Evolutionary conservation across 2,888 invertebrate genomes (phyloP), one percentile per base, ranked within the genome.

Genomic region (Orthosia incerta): DNA sequence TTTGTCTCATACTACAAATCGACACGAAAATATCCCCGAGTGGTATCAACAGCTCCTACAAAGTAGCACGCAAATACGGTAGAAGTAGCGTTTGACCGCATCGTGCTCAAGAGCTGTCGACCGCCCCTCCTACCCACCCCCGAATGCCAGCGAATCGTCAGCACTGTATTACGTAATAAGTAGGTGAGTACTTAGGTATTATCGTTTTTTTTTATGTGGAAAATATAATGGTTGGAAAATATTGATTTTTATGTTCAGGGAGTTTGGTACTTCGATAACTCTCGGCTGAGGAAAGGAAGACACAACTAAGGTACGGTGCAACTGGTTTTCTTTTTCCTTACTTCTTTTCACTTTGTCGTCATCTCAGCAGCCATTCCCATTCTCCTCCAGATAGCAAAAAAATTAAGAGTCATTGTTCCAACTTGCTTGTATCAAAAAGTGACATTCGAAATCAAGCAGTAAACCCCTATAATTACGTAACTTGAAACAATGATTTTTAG

Each of bases 11-110:
- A 39, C 16, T 53, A 39, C 39, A 39, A 39, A 39, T 39, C 4
- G 15, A n/a, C n/a, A 16, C 53, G 23, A 51, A 18, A 23, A 39
- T 31, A 13, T 12, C 15, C 26, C n/a, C 0, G n/a, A 18, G 66
- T 11, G 85, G 86, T 84, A 76, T 76, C 45, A 79, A 16, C 85
- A 77, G 20, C 85, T 85, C 63, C 9, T 23, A 12, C 0, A 9
- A 50, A 53, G 31, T 67, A 12, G n/a, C 45, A 74, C 60, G 67
- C 66, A 85, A 85, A 86, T 77, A 84, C 68, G 63, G 69, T 62
- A 64, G 23, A 61, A 67, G 74, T 76, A 79, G 77, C 80, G 78
- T 80, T 85, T 85, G 85, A 86, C 85, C 85, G 85, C 74, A 70
- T 76, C 78, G 86, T 71, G 69, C 75, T 86, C 68, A 74, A 86